phyloP scores from a whole-genome alignment of 2,888 invertebrate species.

The Cremastinae sp. region DNA sequence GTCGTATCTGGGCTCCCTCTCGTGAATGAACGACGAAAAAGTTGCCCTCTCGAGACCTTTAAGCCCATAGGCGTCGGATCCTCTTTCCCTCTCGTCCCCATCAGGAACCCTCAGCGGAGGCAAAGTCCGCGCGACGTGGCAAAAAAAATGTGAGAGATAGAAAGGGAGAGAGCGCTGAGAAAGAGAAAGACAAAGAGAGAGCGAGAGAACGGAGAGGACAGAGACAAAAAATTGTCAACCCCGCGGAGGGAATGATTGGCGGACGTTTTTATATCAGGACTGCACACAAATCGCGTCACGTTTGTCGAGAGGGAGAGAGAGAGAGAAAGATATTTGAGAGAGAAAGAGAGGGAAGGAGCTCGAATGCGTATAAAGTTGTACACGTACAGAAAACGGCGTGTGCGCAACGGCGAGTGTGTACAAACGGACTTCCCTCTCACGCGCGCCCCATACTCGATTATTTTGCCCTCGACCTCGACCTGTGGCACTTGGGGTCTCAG shows the following conservation, averaged over 20 bases:
- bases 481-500: conserved; percentile 54
- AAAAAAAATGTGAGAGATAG: conserved; percentile 1
- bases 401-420: background rate
- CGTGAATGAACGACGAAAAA: conserved; percentile 47
- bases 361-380: background rate
- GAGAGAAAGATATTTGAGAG: background rate
- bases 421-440: conserved; percentile 47
- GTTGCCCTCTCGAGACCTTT: conserved; percentile 60
- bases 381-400: background rate
- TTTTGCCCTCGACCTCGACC: conserved; percentile 65
- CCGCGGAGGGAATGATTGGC: conserved; percentile 27
- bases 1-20: conserved; percentile 50
- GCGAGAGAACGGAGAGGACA: background rate
- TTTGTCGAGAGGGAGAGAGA: background rate
- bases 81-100: background rate
- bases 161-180: conserved; percentile 20
- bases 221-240: conserved; percentile 43
- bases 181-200: conserved; percentile 4
- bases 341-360: background rate
- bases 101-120: background rate
- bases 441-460: conserved; percentile 60
- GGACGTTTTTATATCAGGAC: conserved; percentile 8
- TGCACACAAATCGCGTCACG: conserved; percentile 28
- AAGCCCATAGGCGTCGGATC: conserved; percentile 52
- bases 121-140: background rate